Evolutionary conservation across 1,140 invertebrate genomes (phyloP).

Genomic region (Heliconius himera): DNA sequence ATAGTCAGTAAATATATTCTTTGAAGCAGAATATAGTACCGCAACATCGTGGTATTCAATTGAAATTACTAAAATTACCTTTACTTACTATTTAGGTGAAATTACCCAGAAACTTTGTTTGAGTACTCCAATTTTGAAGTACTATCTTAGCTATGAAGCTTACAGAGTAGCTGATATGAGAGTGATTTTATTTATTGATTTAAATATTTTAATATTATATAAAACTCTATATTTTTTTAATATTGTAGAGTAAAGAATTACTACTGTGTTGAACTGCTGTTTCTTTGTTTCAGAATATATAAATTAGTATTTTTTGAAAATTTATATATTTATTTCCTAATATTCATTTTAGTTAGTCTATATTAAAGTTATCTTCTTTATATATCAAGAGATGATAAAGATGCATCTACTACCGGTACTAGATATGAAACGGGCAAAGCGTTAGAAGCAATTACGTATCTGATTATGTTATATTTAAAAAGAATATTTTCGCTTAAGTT

Average conservation of each 20-base stretch:
- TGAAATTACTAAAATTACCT: background rate
- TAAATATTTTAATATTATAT: no score
- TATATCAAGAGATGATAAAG: background rate
- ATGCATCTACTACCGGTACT: background rate
- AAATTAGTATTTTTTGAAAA: no score
- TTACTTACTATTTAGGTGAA: background rate
- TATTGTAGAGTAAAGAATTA: no score
- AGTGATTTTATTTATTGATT: background rate
- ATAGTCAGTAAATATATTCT: background rate
- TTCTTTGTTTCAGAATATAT: no score
- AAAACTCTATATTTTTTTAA: no score
- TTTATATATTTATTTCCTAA: no score
- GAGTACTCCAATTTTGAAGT: background rate
- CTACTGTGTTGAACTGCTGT: no score
- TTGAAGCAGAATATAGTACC: no score
- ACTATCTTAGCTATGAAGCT: background rate
- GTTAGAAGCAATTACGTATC: background rate
- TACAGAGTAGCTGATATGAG: background rate
- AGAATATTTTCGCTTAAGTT: background rate
- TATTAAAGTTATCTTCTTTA: background rate
- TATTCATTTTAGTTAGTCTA: no score
- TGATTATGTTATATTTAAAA: background rate
- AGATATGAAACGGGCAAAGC: background rate
- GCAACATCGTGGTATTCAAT: background rate
- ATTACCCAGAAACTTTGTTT: background rate